These are phyloP conservation scores for Mionectes olivaceus DNA, from an alignment of 2,797 vertebrate genomes.

Conservation along the genomic window DNA sequence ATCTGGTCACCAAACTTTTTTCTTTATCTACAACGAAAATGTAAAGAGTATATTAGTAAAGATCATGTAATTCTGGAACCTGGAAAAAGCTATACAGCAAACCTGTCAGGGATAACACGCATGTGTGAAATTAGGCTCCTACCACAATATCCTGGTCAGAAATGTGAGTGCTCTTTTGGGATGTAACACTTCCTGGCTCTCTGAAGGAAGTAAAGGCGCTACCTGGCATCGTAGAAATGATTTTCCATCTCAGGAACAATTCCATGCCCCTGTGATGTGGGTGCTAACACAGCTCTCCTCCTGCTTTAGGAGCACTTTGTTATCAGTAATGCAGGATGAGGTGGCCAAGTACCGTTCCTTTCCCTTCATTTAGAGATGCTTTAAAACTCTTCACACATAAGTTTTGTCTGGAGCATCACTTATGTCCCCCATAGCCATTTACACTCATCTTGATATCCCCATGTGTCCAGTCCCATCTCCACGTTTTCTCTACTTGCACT, in stretches of 20 bases:
- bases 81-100: background rate
- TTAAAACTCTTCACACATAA: background rate
- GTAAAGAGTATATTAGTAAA: background rate
- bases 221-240: background rate
- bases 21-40: constrained; percentile 41
- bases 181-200: background rate
- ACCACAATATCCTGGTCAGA: background rate
- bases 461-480: background rate
- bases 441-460: background rate
- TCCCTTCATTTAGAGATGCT: background rate
- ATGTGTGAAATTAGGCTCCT: background rate
- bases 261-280: background rate
- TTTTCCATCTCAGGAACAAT: background rate
- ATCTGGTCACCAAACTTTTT: background rate
- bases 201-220: background rate
- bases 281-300: background rate
- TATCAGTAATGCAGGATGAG: background rate
- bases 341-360: background rate
- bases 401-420: background rate
- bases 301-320: background rate
- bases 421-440: background rate
- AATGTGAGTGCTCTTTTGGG: background rate
- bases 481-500: background rate
- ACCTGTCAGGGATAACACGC: background rate
- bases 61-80: background rate